Evolutionary conservation across 1,140 invertebrate genomes (phyloP).

Genomic region (Lordiphosa stackelbergi): DNA sequence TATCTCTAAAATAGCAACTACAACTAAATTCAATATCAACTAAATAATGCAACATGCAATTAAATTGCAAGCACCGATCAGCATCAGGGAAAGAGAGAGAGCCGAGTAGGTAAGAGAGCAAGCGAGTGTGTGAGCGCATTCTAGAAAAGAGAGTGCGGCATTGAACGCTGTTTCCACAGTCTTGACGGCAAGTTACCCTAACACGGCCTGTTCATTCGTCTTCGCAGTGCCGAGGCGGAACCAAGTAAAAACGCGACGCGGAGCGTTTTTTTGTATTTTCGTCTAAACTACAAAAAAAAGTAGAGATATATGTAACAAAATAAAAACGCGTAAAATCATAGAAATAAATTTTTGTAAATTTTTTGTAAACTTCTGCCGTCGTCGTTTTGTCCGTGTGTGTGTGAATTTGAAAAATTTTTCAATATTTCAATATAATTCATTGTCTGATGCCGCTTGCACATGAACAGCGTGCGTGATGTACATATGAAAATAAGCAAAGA

Average conservation of each 20-base stretch:
- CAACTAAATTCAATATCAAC: slow-evolving; percentile 12
- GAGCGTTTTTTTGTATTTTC: slow-evolving; percentile 8
- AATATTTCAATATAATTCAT: slow-evolving; percentile 4
- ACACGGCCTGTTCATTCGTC: slow-evolving; percentile 10
- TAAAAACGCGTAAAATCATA: slow-evolving; percentile 3
- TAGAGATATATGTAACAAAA: neutral
- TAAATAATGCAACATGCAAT: neutral
- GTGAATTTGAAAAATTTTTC: slow-evolving; percentile 3
- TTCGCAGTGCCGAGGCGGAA: slow-evolving; percentile 13
- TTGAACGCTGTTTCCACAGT: neutral
- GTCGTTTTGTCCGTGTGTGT: neutral
- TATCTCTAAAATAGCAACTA: slow-evolving; percentile 10
- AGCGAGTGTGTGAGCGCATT: neutral
- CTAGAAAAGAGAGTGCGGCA: too few species aligned
- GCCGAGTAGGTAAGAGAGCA: neutral
- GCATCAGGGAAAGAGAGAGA: neutral
- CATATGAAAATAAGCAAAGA: slow-evolving; percentile 3
- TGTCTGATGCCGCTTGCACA: slow-evolving; percentile 9
- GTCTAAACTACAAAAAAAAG: neutral
- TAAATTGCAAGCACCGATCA: slow-evolving; percentile 1
- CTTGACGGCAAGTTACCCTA: slow-evolving; percentile 12
- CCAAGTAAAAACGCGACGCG: slow-evolving; percentile 9
- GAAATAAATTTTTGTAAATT: slow-evolving; percentile 1
- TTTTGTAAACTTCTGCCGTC: neutral
- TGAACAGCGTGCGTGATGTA: slow-evolving; percentile 8